These are phyloP conservation scores for Heteromyza rotundicornis DNA, from an alignment of 2,888 invertebrate species.

Conservation along the genomic window DNA sequence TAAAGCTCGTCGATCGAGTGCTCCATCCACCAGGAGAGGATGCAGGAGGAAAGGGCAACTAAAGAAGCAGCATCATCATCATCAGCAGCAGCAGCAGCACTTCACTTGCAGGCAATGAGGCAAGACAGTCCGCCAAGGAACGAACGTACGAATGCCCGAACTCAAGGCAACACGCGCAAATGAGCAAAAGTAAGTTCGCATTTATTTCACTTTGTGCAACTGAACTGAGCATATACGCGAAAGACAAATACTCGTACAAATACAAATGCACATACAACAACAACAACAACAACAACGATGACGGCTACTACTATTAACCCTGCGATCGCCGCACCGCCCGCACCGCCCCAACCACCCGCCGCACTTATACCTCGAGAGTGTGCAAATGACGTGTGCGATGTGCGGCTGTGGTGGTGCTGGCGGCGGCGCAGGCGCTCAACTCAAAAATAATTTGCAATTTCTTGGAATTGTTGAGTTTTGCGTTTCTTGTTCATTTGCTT, in stretches of 20 bases:
- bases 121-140: constrained; percentile 16
- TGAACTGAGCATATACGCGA: background rate
- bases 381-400: constrained; percentile 28
- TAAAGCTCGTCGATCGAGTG: background rate
- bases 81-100: background rate
- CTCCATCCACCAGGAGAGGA: too few species aligned
- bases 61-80: background rate
- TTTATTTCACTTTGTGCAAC: constrained; percentile 16
- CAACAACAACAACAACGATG: too few species aligned
- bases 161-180: constrained; percentile 5
- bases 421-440: constrained; percentile 35
- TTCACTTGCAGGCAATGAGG: constrained; percentile 8
- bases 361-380: constrained; percentile 37
- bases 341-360: too few species aligned
- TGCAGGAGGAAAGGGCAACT: too few species aligned
- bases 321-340: too few species aligned
- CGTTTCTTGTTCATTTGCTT: constrained; percentile 17
- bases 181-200: background rate
- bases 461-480: constrained; percentile 52
- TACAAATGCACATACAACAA: constrained; percentile 5
- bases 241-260: constrained; percentile 13
- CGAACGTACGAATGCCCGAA: background rate
- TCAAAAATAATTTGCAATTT: constrained; percentile 58
- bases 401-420: constrained; percentile 4
- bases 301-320: too few species aligned